phyloP scores from a whole-genome alignment of 1,140 invertebrate genomes.

The Dendroctonus ponderosae region DNA sequence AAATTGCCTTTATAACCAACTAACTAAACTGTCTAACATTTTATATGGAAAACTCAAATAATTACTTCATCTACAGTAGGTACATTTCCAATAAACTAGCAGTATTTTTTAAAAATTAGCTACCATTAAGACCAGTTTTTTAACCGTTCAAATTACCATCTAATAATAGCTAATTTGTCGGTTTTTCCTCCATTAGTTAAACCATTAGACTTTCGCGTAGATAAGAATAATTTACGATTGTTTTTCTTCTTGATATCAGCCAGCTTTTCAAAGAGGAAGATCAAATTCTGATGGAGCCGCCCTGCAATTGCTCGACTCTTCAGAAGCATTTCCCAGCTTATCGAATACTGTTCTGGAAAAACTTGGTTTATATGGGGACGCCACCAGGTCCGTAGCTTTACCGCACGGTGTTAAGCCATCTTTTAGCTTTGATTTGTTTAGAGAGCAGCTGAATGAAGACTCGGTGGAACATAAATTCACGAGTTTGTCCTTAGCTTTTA shows the following conservation, averaged over 20 bases:
- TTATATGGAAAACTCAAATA: no score
- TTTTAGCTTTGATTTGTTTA: conserved; percentile 17
- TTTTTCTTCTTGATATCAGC: conserved; percentile 30
- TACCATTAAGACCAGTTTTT: no score
- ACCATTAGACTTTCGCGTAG: no score
- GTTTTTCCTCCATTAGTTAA: no score
- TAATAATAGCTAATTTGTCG: no score
- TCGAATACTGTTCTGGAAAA: conserved; percentile 45
- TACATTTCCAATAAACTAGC: no score
- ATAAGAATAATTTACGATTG: no score
- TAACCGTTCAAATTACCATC: no score
- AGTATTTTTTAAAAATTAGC: no score
- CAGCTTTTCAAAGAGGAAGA: conserved; percentile 36
- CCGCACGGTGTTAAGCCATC: not conserved
- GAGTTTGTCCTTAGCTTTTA: conserved; percentile 46
- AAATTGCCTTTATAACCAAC: no score
- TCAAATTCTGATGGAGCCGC: conserved; percentile 45
- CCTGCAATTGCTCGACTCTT: conserved; percentile 24
- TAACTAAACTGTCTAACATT: no score
- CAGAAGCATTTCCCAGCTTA: conserved; percentile 45
- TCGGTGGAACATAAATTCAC: conserved; percentile 49
- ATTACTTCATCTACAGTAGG: no score
- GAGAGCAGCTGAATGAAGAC: conserved; percentile 45
- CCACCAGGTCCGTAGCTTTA: conserved; percentile 29
- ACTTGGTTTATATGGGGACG: conserved; percentile 43